Evolutionary conservation across 2,113 vertebrate species (phyloP), one percentile per base, ranked within the genome.

Genomic region (Fregetta grallaria): DNA sequence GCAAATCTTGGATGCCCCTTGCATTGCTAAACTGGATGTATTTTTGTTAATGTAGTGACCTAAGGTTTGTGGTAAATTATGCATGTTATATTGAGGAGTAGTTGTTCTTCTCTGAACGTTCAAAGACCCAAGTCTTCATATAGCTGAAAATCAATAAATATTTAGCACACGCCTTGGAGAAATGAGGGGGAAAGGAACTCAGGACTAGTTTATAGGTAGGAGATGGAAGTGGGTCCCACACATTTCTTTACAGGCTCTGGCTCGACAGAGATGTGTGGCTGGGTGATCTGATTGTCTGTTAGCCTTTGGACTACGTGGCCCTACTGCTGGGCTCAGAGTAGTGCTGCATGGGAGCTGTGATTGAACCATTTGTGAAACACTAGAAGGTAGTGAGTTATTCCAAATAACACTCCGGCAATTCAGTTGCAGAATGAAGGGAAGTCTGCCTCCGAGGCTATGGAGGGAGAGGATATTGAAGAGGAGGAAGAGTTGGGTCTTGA

Each of bases 381-480:
- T 7, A 4, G 50, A 16, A 20, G 7, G 18, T 11, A 6, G 15
- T 4, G 34, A 56, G n/a, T 36, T 77, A 16, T 18, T 81, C 55
- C 5, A 3, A 55, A 3, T 93, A 84, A 93, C 38, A 1, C 16
- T 53, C 19, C 0, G 59, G 32, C 18, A 34, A 91, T 94, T 92
- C 82, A 87, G 55, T 90, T 91, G 18, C 78, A 99, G 99, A 97
- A 93, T 94, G 96, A 98, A 65, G 98, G 98, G 36, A 96, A 88
- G 47, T 85, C 89, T 55, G 96, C 30, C 58, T 97, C 97, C 0
- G 94, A 97, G 40, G 97, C 96, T 29, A 97, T 94, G 30, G 98
- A 97, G 10, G 98, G 94, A n/a, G 98, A 98, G 15, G 97, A 97
- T 72, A 97, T 98, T 9, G 98, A 98, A 77, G 97, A 97, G 38